Evolutionary conservation across 2,888 invertebrate species (phyloP), one percentile per base, ranked within the genome.

Genomic region (Dicyrtoma fusca): DNA sequence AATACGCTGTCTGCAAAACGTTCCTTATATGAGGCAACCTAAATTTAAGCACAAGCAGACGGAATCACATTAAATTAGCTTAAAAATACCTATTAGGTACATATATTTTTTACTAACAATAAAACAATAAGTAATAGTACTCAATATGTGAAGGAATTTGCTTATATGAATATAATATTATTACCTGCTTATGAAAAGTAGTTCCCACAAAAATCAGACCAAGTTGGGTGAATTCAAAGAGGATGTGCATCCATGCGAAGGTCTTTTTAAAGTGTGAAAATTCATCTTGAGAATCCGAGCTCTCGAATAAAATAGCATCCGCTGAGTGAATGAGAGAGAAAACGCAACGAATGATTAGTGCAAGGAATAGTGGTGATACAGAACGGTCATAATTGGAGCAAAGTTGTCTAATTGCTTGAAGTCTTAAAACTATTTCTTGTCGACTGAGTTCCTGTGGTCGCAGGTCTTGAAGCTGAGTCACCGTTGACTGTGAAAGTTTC

Each of bases 241-340:
- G 1, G 11, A 69, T n/a, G n/a, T 69, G 69, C 19, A 47, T 11
- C 21, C 47, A 69, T 11, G 57, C 59, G 23, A 57, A 69, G 23
- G 57, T 2, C 6, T 42, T 19, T 44, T 25, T 57, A 1, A 44
- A 25, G 8, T 3, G 10, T 6, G 11, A 1, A 17, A 51, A 69
- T 5, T 11, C 17, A 6, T 51, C 34, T 1, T 25, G 8, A 1
- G 26, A 19, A 19, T 14, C 26, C 10, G 47, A 34, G 0, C 17
- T 23, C 11, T 53, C 25, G 17, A 53, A 17, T 6, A 70, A 21
- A 51, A 70, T 34, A n/a, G 64, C 17, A 51, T 21, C 55, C 13
- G 53, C 51, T n/a, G 64, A 71, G 55, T 63, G 71, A n/a, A 71
- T 53, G n/a, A 64, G 53, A 45, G 64, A 34, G 23, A 71, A 62